These are phyloP conservation scores for Heterochromis multidens DNA, from an alignment of 2,113 vertebrate genomes.

Conservation along the genomic window DNA sequence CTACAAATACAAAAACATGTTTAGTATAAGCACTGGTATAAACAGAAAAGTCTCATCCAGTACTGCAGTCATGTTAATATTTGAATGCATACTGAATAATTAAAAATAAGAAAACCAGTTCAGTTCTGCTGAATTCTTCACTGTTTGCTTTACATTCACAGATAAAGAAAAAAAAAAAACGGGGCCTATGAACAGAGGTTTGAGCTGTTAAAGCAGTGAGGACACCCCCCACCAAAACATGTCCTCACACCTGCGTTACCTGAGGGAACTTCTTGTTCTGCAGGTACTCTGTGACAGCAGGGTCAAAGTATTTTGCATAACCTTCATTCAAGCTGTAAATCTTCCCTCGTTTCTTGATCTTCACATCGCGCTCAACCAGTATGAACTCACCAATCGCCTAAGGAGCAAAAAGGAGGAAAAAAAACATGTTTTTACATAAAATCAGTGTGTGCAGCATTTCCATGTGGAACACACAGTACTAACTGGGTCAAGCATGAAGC, in stretches of 20 bases:
- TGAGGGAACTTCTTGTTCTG: conserved; percentile 92
- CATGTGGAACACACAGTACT: rapidly evolving
- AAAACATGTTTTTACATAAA: neutral
- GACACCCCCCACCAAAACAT: too few relatives aligned
- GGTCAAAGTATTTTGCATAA: conserved; percentile 90
- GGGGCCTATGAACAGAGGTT: too few relatives aligned
- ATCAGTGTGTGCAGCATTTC: neutral
- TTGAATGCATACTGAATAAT: too few relatives aligned
- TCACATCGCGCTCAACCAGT: conserved; percentile 87
- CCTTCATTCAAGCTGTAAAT: conserved; percentile 98
- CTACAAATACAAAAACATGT: neutral
- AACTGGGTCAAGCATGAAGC: conserved; percentile 98
- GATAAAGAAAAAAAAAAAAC: too few relatives aligned
- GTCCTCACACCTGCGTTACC: conserved; percentile 62
- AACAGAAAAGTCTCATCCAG: neutral
- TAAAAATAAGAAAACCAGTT: too few relatives aligned
- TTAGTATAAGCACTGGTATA: neutral
- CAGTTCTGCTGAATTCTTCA: too few relatives aligned
- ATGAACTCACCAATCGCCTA: conserved; percentile 97
- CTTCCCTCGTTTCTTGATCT: conserved; percentile 92
- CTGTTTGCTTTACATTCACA: too few relatives aligned
- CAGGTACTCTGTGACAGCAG: conserved; percentile 87
- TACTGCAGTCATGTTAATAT: neutral
- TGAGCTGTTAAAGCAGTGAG: too few relatives aligned
- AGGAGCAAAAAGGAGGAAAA: neutral